phyloP scores from a whole-genome alignment of 2,888 invertebrate genomes.

The Smittia sp. region DNA sequence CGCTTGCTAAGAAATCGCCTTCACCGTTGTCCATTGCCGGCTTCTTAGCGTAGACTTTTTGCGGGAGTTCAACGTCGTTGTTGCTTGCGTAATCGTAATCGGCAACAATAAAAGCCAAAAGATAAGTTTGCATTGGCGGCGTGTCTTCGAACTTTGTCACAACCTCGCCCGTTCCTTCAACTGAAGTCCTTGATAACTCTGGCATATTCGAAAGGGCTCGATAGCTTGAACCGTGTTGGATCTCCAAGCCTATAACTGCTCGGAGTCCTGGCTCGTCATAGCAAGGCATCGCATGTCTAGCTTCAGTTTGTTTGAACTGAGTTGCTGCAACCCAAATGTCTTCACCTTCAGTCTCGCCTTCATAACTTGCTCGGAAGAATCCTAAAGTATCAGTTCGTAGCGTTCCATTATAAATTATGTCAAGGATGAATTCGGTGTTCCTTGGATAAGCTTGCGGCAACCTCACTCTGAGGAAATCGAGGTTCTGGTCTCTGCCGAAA shows the following conservation, averaged over 20 bases:
- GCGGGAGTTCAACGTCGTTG: conserved; percentile 39
- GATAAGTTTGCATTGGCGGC: conserved; percentile 66
- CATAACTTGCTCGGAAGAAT: conserved; percentile 2
- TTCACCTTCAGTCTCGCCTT: not conserved
- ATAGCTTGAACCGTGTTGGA: not conserved
- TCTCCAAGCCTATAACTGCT: not conserved
- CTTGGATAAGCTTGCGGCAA: not conserved
- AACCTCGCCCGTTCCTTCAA: not conserved
- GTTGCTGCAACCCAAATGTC: conserved; percentile 45
- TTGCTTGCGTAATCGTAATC: conserved; percentile 49
- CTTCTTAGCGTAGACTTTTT: conserved; percentile 15
- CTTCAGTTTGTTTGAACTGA: conserved; percentile 9
- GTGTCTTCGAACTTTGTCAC: conserved; percentile 52
- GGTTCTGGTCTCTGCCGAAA: not conserved
- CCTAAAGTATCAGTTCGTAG: not conserved
- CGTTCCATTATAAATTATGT: not conserved
- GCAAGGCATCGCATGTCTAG: conserved; percentile 22
- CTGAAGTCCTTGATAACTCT: not conserved
- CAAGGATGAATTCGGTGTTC: not conserved
- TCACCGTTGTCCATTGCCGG: conserved; percentile 20
- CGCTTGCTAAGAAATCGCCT: not conserved
- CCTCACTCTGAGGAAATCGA: not conserved
- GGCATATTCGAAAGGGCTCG: not conserved
- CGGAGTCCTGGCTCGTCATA: conserved; percentile 28
- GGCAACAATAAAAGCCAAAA: conserved; percentile 68